These are phyloP conservation scores for Delia radicum DNA, from an alignment of 1,140 invertebrate species.

Conservation along the genomic window DNA sequence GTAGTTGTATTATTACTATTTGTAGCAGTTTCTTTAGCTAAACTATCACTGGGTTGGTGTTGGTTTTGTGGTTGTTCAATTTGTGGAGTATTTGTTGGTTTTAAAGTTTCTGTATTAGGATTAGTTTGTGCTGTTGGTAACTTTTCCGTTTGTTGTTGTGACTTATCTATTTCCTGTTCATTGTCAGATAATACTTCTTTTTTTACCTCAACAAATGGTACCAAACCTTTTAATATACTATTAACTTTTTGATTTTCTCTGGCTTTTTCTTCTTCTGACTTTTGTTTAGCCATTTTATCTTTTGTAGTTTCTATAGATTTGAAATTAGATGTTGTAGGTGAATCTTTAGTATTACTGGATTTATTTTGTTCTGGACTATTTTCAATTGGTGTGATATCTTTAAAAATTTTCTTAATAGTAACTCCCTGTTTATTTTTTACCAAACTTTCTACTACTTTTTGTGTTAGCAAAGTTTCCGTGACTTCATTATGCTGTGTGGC, in stretches of 20 bases:
- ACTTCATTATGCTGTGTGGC: neutral
- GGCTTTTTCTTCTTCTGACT: neutral
- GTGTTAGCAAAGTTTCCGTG: neutral
- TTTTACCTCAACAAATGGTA: constrained; percentile 37
- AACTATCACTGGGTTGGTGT: no score
- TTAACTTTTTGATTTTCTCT: constrained; percentile 28
- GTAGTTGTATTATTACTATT: neutral
- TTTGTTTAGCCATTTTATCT: neutral
- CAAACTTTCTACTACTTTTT: constrained; percentile 43
- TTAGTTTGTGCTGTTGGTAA: neutral
- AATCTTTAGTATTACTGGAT: neutral
- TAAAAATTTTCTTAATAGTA: constrained; percentile 49
- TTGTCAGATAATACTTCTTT: constrained; percentile 35
- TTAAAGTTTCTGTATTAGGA: neutral
- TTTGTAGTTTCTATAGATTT: neutral
- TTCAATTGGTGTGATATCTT: neutral
- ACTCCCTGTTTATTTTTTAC: constrained; percentile 45
- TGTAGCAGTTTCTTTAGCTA: no score
- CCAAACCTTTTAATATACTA: constrained; percentile 33
- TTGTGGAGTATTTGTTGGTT: neutral
- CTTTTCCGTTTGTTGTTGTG: neutral
- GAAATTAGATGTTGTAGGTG: no score
- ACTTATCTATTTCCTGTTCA: constrained; percentile 16
- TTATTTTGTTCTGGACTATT: neutral
- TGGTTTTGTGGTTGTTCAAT: neutral